phyloP scores from a whole-genome alignment of 2,797 vertebrate species.

The Diceros bicornis region DNA sequence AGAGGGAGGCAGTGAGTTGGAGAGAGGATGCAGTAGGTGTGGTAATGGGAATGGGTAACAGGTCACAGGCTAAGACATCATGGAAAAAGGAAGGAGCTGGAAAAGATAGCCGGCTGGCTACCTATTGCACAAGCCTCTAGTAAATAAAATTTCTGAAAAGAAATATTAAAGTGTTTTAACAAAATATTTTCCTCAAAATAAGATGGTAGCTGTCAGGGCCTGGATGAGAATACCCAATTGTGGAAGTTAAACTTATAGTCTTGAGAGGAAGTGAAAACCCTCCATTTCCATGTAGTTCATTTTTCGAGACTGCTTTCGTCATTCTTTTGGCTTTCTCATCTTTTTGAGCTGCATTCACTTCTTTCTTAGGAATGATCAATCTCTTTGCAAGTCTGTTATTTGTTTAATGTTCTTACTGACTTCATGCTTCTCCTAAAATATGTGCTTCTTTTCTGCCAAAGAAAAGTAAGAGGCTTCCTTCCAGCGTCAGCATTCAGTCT shows the following conservation, averaged over 20 bases:
- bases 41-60: neutral
- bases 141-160: neutral
- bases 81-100: neutral
- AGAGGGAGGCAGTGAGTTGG: neutral
- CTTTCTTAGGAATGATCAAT: neutral
- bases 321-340: neutral
- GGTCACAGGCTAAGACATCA: neutral
- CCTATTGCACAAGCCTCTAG: neutral
- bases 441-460: conserved; percentile 22
- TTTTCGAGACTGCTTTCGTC: neutral
- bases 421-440: conserved; percentile 28
- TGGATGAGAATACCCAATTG: neutral
- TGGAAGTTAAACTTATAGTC: neutral
- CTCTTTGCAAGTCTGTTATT: conserved; percentile 20
- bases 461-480: neutral
- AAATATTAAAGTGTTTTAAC: neutral
- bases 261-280: neutral
- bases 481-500: neutral
- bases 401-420: conserved; percentile 15
- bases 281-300: neutral
- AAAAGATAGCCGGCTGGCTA: neutral
- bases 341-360: conserved; percentile 34
- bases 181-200: neutral
- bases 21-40: neutral
- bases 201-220: neutral